Evolutionary conservation across 2,888 invertebrate genomes (phyloP).

Genomic region (Lutraria lutraria): DNA sequence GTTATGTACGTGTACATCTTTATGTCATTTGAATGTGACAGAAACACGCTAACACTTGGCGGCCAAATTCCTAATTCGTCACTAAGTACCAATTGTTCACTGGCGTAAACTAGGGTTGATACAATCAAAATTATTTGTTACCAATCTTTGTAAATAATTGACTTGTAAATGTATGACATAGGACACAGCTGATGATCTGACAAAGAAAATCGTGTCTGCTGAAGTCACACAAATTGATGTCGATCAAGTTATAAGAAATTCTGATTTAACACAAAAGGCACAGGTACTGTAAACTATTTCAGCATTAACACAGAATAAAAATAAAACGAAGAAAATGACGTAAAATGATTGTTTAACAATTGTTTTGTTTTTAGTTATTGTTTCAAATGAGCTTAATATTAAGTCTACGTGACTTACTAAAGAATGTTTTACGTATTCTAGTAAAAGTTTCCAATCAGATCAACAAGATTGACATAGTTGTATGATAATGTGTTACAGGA

Average conservation of each 20-base stretch:
- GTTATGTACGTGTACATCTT: no score
- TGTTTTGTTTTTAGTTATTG: background rate
- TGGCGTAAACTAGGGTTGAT: no score
- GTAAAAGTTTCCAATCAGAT: no score
- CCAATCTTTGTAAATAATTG: background rate
- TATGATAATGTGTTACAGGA: background rate
- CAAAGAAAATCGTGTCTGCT: background rate
- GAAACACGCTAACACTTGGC: no score
- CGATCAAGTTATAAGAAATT: background rate
- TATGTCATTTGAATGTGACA: no score
- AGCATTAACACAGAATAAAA: no score
- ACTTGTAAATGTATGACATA: background rate
- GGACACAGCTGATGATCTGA: constrained; percentile 5
- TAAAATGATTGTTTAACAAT: background rate
- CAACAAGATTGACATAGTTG: background rate
- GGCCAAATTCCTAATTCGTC: no score
- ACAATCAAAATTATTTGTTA: background rate
- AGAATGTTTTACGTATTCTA: no score
- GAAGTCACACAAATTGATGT: background rate
- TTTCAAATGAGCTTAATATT: background rate
- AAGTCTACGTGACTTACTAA: no score
- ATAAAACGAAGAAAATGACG: background rate
- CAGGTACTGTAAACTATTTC: background rate
- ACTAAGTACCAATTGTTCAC: no score
- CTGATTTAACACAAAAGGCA: background rate